These are phyloP conservation scores for Gymnoscelis rufifasciata DNA, from an alignment of 2,888 invertebrate species.

Conservation along the genomic window DNA sequence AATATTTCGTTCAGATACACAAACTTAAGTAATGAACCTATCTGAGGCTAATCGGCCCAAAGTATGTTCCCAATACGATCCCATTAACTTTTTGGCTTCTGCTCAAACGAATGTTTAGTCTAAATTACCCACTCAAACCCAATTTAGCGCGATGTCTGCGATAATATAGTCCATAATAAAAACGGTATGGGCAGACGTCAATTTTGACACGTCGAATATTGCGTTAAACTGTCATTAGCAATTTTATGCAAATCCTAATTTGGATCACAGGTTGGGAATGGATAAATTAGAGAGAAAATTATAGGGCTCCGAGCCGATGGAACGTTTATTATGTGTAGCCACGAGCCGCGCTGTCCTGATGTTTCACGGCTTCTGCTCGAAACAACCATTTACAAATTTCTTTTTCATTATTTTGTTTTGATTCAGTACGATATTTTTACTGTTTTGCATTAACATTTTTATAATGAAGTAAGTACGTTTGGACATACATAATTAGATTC, in stretches of 20 bases:
- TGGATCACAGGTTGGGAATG: constrained; percentile 65
- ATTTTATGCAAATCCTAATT: constrained; percentile 74
- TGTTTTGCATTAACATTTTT: too few relatives aligned
- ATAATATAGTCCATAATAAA: constrained; percentile 50
- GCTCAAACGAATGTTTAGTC: constrained; percentile 42
- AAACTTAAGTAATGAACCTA: constrained; percentile 2
- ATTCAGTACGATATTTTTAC: too few relatives aligned
- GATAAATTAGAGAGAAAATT: constrained; percentile 67
- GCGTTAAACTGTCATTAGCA: constrained; percentile 66
- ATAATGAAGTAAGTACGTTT: too few relatives aligned
- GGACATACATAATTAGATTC: too few relatives aligned
- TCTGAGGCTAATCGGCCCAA: constrained; percentile 21
- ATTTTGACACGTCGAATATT: constrained; percentile 65
- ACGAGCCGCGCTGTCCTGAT: constrained; percentile 43
- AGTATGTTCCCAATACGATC: constrained; percentile 38
- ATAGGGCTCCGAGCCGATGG: constrained; percentile 63
- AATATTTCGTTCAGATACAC: too few relatives aligned
- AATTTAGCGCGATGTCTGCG: constrained; percentile 48
- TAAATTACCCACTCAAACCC: constrained; percentile 45
- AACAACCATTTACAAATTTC: not conserved
- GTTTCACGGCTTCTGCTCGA: constrained; percentile 15
- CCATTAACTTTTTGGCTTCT: constrained; percentile 47
- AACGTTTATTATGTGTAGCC: constrained; percentile 53
- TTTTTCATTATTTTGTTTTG: not conserved
- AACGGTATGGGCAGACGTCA: constrained; percentile 52